Evolutionary conservation across 30 jellyfish, hydroid and myxozoan genomes (phyloP), one percentile per base, ranked within the genome.

Genomic region (Aurelia sp.): DNA sequence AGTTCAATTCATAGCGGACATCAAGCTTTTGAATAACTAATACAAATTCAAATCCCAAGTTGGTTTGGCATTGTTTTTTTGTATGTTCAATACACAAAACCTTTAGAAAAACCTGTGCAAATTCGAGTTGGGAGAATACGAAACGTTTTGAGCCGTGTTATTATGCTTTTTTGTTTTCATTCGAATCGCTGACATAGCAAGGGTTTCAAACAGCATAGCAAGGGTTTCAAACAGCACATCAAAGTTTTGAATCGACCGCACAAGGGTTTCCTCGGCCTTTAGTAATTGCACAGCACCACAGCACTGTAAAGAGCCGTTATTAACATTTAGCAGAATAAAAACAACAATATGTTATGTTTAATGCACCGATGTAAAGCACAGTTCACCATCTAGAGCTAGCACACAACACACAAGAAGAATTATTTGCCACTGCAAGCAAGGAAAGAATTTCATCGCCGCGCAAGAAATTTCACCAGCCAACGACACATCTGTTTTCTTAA

Each of bases 221-320:
- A 81, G 68, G 90, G 83, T 59, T 81, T 81, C 90, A 63, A 27
- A 41, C 79, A 81, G 90, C 90, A 58, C 90, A 47, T 51, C 30
- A 52, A 57, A 62, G 79, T 37, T 77, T 62, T 67, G 71, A 62
- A 37, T 81, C 82, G 82, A 81, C 90, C 79, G 90, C 90, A 81
- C 90, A 81, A 81, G 79, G 90, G 90, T 68, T 68, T 81, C 90
- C 48, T 30, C 65, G 90, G 76, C 82, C 86, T 58, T 76, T 76
- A 59, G 86, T 58, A 57, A 21, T 61, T 19, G 83, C 83, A 66
- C 79, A 81, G 83, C 90, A 81, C 90, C 66, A 41, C 19, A n/a
- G 76, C 86, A 76, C 76, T 55, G 69, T 48, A 72, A 53, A 74
- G 58, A 74, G 17, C 51, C 7, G 37, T 70, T 21, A 64, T 64